Percentiles rank a stretch among this genome's conserved stretches.
Conservation (phyloP, 2,113 vertebrate genomes). For the Microcebus jonahi region DNA sequence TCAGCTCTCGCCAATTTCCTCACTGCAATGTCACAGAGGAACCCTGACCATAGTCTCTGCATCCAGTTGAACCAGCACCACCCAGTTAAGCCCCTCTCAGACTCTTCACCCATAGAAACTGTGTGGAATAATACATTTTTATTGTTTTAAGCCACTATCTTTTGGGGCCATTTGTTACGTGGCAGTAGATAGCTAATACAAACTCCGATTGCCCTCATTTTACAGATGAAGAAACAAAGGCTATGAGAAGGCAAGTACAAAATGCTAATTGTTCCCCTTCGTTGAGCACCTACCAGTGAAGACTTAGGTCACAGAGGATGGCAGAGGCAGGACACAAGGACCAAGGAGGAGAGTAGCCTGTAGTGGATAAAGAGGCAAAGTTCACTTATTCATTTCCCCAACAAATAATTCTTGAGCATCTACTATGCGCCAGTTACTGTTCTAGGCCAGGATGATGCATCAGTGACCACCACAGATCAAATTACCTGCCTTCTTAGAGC, state of each 20-base stretch:
- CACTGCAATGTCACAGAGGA: not conserved
- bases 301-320: no score
- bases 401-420: not conserved
- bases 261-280: not conserved
- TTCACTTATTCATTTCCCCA: not conserved
- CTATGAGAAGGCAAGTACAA: not conserved
- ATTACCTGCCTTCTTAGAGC: not conserved
- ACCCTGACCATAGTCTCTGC: not conserved
- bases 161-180: not conserved
- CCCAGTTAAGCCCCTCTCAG: not conserved
- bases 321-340: not conserved
- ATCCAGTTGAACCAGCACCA: not conserved
- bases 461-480: not conserved
- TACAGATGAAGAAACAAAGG: not conserved
- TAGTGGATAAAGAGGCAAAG: not conserved
- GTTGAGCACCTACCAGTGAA: rapidly evolving
- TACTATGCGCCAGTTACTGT: not conserved
- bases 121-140: not conserved
- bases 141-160: not conserved
- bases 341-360: not conserved
- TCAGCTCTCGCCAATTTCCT: not conserved
- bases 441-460: not conserved
- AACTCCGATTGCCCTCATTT: not conserved
- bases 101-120: not conserved
- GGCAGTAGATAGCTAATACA: not conserved